phyloP scores from a whole-genome alignment of 2,888 invertebrate genomes.

The Campoplex capitator region DNA sequence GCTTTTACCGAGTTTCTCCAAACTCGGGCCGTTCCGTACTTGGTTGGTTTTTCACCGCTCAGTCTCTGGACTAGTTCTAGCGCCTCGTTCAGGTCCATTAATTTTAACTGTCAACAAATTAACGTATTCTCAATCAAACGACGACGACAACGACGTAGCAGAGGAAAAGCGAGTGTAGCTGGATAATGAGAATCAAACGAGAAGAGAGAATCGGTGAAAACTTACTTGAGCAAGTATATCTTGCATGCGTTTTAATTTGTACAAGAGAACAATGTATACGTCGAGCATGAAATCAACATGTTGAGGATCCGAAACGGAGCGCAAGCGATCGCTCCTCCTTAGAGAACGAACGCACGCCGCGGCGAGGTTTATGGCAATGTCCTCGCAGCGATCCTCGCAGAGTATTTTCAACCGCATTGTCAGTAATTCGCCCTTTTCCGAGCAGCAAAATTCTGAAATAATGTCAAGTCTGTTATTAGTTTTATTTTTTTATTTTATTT shows the following conservation, averaged over 20 bases:
- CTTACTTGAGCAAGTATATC: constrained; percentile 86
- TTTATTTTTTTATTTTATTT: too few relatives aligned
- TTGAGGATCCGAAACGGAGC: constrained; percentile 83
- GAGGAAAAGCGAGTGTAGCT: too few relatives aligned
- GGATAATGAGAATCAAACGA: neutral
- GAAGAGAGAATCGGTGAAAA: neutral
- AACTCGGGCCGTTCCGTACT: constrained; percentile 86
- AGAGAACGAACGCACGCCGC: constrained; percentile 86
- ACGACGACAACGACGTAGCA: too few relatives aligned
- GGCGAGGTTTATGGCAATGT: constrained; percentile 87
- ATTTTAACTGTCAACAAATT: constrained; percentile 85
- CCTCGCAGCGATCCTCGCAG: constrained; percentile 87
- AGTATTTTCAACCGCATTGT: constrained; percentile 88
- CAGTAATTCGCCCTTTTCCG: constrained; percentile 87
- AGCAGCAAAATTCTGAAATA: constrained; percentile 86
- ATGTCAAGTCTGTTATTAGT: too few relatives aligned
- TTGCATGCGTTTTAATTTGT: constrained; percentile 86
- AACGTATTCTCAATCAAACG: neutral
- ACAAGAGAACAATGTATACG: constrained; percentile 87
- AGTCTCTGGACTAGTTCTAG: constrained; percentile 86
- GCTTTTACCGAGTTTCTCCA: constrained; percentile 87
- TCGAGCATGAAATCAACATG: constrained; percentile 87
- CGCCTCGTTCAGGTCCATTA: constrained; percentile 86
- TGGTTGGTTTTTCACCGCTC: constrained; percentile 82
- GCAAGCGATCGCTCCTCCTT: constrained; percentile 82